These are phyloP conservation scores for Drosophila mimetica DNA, from an alignment of 2,888 invertebrate genomes.

Conservation along the genomic window DNA sequence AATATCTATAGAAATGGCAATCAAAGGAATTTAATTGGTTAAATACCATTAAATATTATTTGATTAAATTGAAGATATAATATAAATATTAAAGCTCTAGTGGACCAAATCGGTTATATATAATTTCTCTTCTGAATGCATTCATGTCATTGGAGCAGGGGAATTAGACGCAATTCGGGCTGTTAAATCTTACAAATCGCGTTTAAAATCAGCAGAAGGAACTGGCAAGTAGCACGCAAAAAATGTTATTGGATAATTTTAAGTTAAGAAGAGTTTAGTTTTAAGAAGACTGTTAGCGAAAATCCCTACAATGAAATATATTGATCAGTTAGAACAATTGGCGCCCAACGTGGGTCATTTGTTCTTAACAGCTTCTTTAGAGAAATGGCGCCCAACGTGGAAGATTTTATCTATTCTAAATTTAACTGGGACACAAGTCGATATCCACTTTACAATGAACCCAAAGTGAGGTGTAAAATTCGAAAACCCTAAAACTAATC, in stretches of 20 bases:
- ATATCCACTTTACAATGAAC: neutral
- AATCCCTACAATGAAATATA: no score
- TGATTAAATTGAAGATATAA: neutral
- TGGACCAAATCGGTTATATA: neutral
- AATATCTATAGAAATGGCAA: no score
- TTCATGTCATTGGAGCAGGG: neutral
- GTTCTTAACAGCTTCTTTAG: no score
- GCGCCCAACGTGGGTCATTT: no score
- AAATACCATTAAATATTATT: neutral
- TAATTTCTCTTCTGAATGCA: neutral
- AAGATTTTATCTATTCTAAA: no score
- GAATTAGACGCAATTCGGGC: neutral
- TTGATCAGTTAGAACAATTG: no score
- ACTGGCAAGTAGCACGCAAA: no score
- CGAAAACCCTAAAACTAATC: conserved; percentile 14
- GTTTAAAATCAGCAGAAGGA: neutral
- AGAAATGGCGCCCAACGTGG: no score
- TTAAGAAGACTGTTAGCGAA: no score
- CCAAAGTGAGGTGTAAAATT: conserved; percentile 2
- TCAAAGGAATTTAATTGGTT: no score
- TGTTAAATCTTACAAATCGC: neutral
- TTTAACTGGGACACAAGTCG: neutral
- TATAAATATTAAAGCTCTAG: neutral
- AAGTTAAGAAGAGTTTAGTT: no score
- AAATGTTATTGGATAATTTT: no score